Evolutionary conservation across 2,113 vertebrate genomes (phyloP).

Genomic region (Eublepharis macularius): DNA sequence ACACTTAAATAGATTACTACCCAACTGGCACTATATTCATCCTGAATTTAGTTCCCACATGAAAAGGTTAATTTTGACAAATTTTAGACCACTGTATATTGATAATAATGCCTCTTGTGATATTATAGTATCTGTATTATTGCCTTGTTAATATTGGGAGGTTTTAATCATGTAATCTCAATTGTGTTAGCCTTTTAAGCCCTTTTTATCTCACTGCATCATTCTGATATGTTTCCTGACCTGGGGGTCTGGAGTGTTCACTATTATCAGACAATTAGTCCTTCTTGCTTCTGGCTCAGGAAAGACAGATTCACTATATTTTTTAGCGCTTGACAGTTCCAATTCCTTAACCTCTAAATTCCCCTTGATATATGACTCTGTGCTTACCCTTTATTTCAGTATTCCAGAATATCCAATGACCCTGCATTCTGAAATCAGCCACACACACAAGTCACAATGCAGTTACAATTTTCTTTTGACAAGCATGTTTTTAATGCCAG

Average conservation of each 20-base stretch:
- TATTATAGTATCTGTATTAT: constrained; percentile 26
- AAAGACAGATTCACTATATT: constrained; percentile 60
- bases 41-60: not conserved
- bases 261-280: constrained; percentile 62
- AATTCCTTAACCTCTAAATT: constrained; percentile 65
- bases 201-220: constrained; percentile 47
- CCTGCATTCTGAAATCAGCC: constrained; percentile 33
- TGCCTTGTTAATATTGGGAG: constrained; percentile 34
- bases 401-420: constrained; percentile 33
- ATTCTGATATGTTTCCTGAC: constrained; percentile 30
- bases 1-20: not conserved
- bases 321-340: constrained; percentile 52
- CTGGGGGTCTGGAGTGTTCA: constrained; percentile 7
- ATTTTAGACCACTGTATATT: not conserved
- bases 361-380: constrained; percentile 42
- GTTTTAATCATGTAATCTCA: constrained; percentile 38
- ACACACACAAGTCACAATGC: constrained; percentile 10
- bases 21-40: not conserved
- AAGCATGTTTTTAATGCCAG: constrained; percentile 35
- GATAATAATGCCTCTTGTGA: constrained; percentile 31
- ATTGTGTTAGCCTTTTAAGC: constrained; percentile 25
- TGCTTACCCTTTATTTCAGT: constrained; percentile 37
- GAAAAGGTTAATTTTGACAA: constrained; percentile 1
- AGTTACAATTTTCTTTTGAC: constrained; percentile 36
- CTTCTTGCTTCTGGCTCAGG: constrained; percentile 50